A percentile compares a stretch with the other conserved stretches of the same genome.
phyloP scores from a whole-genome alignment of 2,888 invertebrate species.

The Suillia variegata region DNA sequence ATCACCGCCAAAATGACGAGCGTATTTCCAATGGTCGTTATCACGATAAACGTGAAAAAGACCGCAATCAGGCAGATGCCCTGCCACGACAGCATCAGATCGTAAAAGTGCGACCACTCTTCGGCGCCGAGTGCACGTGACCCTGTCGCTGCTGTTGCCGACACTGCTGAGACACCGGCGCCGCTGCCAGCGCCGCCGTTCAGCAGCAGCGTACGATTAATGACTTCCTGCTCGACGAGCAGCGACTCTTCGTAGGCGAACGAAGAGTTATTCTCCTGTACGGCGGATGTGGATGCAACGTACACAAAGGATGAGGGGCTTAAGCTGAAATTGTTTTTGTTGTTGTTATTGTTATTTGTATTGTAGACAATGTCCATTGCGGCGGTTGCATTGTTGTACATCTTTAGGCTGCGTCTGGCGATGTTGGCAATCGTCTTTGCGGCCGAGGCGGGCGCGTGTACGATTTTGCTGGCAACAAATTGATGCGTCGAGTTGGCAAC shows the following conservation, averaged over 20 bases:
- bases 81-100: slow-evolving; percentile 55
- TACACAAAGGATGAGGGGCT: slow-evolving; percentile 41
- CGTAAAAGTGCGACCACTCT: slow-evolving; percentile 55
- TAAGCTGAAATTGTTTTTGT: slow-evolving; percentile 17
- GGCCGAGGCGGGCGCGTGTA: background rate
- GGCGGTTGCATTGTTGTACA: background rate
- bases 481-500: slow-evolving; percentile 5
- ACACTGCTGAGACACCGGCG: background rate
- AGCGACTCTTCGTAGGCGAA: slow-evolving; percentile 18
- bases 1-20: slow-evolving; percentile 88
- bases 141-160: slow-evolving; percentile 11
- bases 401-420: background rate
- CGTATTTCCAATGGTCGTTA: slow-evolving; percentile 84
- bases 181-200: slow-evolving; percentile 12
- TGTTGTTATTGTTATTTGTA: slow-evolving; percentile 14
- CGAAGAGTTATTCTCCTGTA: slow-evolving; percentile 10
- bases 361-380: slow-evolving; percentile 9
- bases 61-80: slow-evolving; percentile 70
- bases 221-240: slow-evolving; percentile 18
- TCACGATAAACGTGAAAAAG: slow-evolving; percentile 71
- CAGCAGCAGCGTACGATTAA: slow-evolving; percentile 25
- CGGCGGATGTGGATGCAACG: slow-evolving; percentile 39
- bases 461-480: background rate
- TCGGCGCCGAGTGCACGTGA: slow-evolving; percentile 29
- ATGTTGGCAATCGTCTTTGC: background rate